Evolutionary conservation across 2,888 invertebrate species (phyloP), one percentile per base, ranked within the genome.

Genomic region (Polia nebulosa): DNA sequence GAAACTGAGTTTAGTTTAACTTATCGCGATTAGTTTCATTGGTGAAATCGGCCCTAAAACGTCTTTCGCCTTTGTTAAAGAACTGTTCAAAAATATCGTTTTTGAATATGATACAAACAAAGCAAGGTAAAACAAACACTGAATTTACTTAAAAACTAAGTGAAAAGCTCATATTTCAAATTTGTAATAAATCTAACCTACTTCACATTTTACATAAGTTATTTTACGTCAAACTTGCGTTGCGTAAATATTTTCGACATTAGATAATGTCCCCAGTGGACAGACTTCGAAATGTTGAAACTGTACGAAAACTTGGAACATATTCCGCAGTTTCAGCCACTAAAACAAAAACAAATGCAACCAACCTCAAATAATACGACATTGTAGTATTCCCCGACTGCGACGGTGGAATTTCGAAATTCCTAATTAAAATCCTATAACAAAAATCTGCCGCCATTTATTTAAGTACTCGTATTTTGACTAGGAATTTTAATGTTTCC

Each of bases 391-490:
- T 72, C 63, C 27, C n/a, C 17, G 25, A 41, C n/a, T 8, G 1
- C 1, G 4, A 2, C 8, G 17, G 22, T 39, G 1, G 20, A 55
- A 44, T 61, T 44, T 34, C 15, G 27, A n/a, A 53, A 36, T 25
- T 15, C 5, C 1, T 58, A 70, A 47, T 61, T 77, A 61, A 60
- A 36, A 39, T 53, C 11, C 25, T 9, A 20, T 44, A 36, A 15
- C 22, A 22, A 59, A 44, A 67, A n/a, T 36, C 3, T 34, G 11
- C 11, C 20, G 25, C 36, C 13, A 22, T 47, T 45, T 58, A 36
- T 45, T 44, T 36, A n/a, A n/a, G n/a, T n/a, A n/a, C n/a, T 13
- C 3, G 29, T 39, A n/a, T 34, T 20, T 34, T 15, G n/a, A 15
- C 9, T 15, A 15, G n/a, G 9, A 36, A 7, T 25, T 29, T 17